These are phyloP conservation scores for Entelurus aequoreus DNA, from an alignment of 2,113 vertebrate species.

Conservation along the genomic window DNA sequence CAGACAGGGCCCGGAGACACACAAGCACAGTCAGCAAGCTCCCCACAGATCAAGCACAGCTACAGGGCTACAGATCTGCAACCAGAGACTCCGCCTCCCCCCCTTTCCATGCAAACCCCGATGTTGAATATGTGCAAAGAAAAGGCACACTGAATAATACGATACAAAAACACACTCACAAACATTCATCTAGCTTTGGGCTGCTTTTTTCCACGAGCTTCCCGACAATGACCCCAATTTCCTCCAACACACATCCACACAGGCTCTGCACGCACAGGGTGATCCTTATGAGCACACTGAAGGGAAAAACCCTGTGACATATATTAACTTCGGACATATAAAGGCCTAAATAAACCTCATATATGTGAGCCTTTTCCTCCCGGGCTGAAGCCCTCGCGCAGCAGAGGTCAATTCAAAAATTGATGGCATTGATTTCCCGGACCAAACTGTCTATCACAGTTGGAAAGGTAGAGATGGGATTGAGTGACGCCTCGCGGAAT, in stretches of 20 bases:
- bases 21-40: conserved; percentile 33
- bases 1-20: conserved; percentile 64
- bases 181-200: conserved; percentile 39
- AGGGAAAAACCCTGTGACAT: conserved; percentile 19
- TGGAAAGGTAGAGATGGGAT: conserved; percentile 44
- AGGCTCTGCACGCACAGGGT: neutral
- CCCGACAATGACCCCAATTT: conserved; percentile 47
- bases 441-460: conserved; percentile 46
- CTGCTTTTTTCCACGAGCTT: conserved; percentile 36
- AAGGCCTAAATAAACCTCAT: conserved; percentile 19
- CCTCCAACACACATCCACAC: conserved; percentile 31
- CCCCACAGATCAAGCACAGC: conserved; percentile 60
- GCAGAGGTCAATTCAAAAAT: conserved; percentile 44
- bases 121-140: conserved; percentile 35
- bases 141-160: conserved; percentile 21
- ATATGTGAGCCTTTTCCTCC: conserved; percentile 3
- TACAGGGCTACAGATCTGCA: conserved; percentile 56
- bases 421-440: conserved; percentile 56
- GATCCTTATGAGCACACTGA: conserved; percentile 14
- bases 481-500: conserved; percentile 42
- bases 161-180: conserved; percentile 14
- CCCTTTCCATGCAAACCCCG: conserved; percentile 29
- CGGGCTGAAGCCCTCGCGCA: conserved; percentile 3
- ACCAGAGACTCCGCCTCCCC: conserved; percentile 14
- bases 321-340: conserved; percentile 15